A percentile compares a stretch with the other conserved stretches of the same genome.
Conservation (phyloP, 2,888 invertebrate genomes). For the Pristionchus mayeri region DNA sequence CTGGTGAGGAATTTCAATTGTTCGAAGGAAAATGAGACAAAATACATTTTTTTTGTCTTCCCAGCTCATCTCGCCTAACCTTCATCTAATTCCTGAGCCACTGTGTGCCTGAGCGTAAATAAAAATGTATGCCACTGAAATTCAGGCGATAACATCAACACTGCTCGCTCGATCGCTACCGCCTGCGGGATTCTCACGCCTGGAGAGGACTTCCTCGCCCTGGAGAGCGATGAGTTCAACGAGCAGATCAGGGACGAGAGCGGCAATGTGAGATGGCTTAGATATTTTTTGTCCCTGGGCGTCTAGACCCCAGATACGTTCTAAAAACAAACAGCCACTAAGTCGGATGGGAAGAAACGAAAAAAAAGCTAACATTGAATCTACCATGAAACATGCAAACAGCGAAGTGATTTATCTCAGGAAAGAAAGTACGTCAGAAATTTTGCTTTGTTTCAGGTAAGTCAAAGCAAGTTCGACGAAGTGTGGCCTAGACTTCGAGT, state of each 20-base stretch:
- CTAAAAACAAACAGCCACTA: too few species aligned
- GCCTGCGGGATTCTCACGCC: constrained; percentile 96
- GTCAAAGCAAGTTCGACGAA: constrained; percentile 79
- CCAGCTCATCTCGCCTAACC: neutral
- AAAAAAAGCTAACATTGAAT: too few species aligned
- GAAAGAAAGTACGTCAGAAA: too few species aligned
- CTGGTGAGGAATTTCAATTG: constrained; percentile 71
- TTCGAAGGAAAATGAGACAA: neutral
- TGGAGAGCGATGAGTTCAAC: constrained; percentile 98
- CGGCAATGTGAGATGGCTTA: constrained; percentile 77
- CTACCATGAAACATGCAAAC: too few species aligned
- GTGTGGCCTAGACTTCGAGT: constrained; percentile 97
- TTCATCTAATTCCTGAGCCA: constrained; percentile 75
- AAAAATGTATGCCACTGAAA: neutral
- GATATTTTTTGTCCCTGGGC: neutral
- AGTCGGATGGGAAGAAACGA: too few species aligned
- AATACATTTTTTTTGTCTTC: neutral
- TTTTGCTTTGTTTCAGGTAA: neutral
- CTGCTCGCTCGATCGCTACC: constrained; percentile 94
- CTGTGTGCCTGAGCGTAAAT: constrained; percentile 77
- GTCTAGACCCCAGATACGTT: too few species aligned
- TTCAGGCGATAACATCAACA: constrained; percentile 93
- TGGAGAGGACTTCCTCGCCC: constrained; percentile 92
- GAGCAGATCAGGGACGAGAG: constrained; percentile 78
- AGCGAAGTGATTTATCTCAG: too few species aligned